Percentiles rank a stretch among this genome's conserved stretches.
These are phyloP conservation scores for Ormia ochracea DNA, from an alignment of 2,888 invertebrate species.

Conservation along the genomic window DNA sequence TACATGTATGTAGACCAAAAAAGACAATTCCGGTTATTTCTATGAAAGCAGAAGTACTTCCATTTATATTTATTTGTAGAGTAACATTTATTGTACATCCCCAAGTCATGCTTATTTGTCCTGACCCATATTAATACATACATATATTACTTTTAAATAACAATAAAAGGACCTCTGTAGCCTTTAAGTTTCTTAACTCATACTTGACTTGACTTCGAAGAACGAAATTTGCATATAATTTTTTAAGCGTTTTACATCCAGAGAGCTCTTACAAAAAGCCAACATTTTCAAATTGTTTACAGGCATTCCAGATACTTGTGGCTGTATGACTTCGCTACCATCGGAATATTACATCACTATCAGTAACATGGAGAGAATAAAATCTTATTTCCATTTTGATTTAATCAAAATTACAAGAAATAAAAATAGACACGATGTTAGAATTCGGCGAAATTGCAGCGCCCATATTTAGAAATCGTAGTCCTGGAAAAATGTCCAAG, in stretches of 20 bases:
- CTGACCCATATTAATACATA: neutral
- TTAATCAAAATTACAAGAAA: neutral
- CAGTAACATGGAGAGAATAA: constrained; percentile 1
- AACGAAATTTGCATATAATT: constrained; percentile 37
- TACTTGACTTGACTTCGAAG: constrained; percentile 24
- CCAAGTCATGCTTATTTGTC: neutral
- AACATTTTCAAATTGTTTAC: neutral
- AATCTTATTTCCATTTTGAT: constrained; percentile 39
- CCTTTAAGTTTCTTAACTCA: neutral
- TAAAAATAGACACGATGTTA: neutral
- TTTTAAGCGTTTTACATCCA: neutral
- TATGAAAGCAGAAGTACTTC: too few relatives aligned
- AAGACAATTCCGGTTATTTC: too few relatives aligned
- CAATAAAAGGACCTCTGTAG: neutral
- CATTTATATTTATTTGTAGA: neutral
- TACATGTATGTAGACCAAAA: too few relatives aligned
- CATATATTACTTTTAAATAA: neutral
- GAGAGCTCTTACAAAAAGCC: neutral
- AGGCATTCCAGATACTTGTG: neutral
- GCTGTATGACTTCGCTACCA: constrained; percentile 1
- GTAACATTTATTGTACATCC: neutral
- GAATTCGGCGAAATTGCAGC: too few relatives aligned
- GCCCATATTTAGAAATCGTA: too few relatives aligned
- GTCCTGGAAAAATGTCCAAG: too few relatives aligned
- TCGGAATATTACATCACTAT: neutral